These are phyloP conservation scores for Otus sunia DNA, from an alignment of 2,113 vertebrate genomes.

Conservation along the genomic window DNA sequence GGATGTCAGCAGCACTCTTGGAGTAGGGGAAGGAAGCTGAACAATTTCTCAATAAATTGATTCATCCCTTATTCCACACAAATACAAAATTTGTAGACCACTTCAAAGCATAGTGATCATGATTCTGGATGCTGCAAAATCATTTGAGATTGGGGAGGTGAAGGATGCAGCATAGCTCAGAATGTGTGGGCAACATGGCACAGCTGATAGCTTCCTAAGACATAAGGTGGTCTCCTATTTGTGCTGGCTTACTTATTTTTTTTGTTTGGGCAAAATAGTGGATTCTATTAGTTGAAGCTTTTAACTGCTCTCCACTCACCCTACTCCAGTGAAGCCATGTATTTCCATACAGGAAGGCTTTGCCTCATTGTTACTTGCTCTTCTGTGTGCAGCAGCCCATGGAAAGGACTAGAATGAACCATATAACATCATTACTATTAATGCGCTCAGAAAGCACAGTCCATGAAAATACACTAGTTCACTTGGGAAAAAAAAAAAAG, in stretches of 20 bases:
- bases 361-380: constrained; percentile 54
- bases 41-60: not conserved
- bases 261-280: not conserved
- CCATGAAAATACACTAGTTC: constrained; percentile 47
- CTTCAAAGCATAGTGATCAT: not conserved
- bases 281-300: not conserved
- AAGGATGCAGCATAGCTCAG: not conserved
- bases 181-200: not conserved
- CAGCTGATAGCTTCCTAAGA: not conserved
- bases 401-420: constrained; percentile 46
- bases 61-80: not conserved
- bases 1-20: not conserved
- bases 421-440: constrained; percentile 61
- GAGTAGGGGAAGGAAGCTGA: not conserved
- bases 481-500: not conserved
- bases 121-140: not conserved
- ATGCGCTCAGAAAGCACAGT: constrained; percentile 59
- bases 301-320: not conserved
- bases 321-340: not conserved
- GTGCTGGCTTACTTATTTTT: not conserved
- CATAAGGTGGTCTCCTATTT: not conserved
- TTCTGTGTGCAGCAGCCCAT: constrained; percentile 33
- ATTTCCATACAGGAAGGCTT: not conserved
- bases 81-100: not conserved
- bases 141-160: not conserved